Evolutionary conservation across 2,888 invertebrate species (phyloP).

Genomic region (Athalia cordata): DNA sequence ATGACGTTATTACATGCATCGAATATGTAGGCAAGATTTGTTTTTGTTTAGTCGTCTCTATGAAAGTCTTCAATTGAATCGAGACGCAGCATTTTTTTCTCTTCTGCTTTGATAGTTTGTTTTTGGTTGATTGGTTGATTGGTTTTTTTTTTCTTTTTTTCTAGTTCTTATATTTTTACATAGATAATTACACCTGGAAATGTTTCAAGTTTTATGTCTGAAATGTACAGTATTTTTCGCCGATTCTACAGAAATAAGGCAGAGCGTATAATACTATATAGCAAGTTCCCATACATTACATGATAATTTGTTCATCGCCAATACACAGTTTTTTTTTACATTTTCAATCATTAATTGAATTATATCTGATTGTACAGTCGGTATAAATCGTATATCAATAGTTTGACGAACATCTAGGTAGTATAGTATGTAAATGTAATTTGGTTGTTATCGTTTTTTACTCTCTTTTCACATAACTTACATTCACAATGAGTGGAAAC

Average conservation of each 20-base stretch:
- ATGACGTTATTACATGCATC: background rate
- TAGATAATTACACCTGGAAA: slow-evolving; percentile 29
- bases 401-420: too few relatives aligned
- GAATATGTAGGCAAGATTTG: too few relatives aligned
- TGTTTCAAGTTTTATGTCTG: slow-evolving; percentile 28
- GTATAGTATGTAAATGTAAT: too few relatives aligned
- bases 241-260: slow-evolving; percentile 38
- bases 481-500: background rate
- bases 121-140: background rate
- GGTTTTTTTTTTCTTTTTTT: slow-evolving; percentile 1
- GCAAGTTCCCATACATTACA: slow-evolving; percentile 11
- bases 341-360: too few relatives aligned
- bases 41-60: too few relatives aligned
- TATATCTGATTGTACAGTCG: too few relatives aligned
- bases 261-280: slow-evolving; percentile 29
- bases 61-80: too few relatives aligned
- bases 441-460: too few relatives aligned
- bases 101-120: background rate
- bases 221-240: slow-evolving; percentile 22
- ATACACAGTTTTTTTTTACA: too few relatives aligned
- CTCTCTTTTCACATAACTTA: too few relatives aligned
- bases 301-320: too few relatives aligned
- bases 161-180: background rate
- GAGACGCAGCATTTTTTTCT: background rate
- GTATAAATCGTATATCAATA: too few relatives aligned